Evolutionary conservation across 2,797 vertebrate species (phyloP), one percentile per base, ranked within the genome.

Genomic region (Acanthurus tractus): DNA sequence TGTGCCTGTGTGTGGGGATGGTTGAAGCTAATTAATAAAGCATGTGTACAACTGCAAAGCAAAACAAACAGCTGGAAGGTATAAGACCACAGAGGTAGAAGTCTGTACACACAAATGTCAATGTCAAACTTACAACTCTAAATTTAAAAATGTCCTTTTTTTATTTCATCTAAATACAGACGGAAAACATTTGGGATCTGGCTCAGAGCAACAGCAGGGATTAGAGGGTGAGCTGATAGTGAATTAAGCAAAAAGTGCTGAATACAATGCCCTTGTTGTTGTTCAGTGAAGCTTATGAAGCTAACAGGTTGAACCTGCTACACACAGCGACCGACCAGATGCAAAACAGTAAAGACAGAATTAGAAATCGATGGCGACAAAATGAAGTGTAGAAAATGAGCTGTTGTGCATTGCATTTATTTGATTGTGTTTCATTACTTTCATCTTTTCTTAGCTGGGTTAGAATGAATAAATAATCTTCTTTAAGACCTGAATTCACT

Each of bases 301-400:
- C 38, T 22, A 71, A 78, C 55, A 63, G 71, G 74, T 70, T 74
- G 42, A 70, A 78, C 52, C 63, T 70, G 67, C 55, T 63, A 29
- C 25, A 11, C 52, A 65, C 6, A 59, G 42, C 62, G 55, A 40
- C 1, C 2, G 15, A 29, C 54, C 42, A 34, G 56, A 56, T 29
- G 25, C 25, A 65, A 34, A 70, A 69, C 0, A 1, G 49, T 13
- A 73, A 6, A 44, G 22, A 49, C 12, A 18, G 6, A 40, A 34
- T 69, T 1, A 69, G 10, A 50, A n/a, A 56, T 44, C 8, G 36
- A 49, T 7, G 1, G 9, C 58, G 23, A 25, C 45, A 7, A 22
- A 62, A 25, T 29, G 48, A 34, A 36, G 44, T 34, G 42, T 10
- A 14, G n/a, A 5, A 46, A 46, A 12, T 46, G 13, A 46, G 13